phyloP scores from a whole-genome alignment of 2,113 vertebrate species.

The Pristiophorus japonicus region DNA sequence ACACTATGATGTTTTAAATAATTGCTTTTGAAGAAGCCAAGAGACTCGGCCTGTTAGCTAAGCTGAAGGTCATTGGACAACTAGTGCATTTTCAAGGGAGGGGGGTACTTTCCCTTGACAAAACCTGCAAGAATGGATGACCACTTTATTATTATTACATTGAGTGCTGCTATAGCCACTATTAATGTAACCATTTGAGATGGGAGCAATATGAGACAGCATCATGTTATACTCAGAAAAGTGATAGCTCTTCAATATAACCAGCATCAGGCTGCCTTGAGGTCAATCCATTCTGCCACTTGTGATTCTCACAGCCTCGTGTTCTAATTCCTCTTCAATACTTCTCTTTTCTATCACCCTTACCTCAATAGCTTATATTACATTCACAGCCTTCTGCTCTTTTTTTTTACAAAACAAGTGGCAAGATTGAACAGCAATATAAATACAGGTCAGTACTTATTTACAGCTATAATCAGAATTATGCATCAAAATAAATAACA shows the following conservation, averaged over 20 bases:
- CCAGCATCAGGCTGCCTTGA: slow-evolving; percentile 39
- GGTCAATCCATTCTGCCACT: slow-evolving; percentile 46
- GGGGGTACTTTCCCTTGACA: background rate
- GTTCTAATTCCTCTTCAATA: slow-evolving; percentile 47
- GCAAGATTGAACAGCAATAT: background rate
- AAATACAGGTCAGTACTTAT: slow-evolving; percentile 21
- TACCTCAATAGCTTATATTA: slow-evolving; percentile 39
- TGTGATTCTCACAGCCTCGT: slow-evolving; percentile 44
- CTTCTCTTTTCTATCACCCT: slow-evolving; percentile 43
- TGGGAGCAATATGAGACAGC: slow-evolving; percentile 37
- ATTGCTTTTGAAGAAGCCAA: slow-evolving; percentile 34
- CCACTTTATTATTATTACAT: slow-evolving; percentile 45
- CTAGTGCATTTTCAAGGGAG: background rate
- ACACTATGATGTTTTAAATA: slow-evolving; percentile 30
- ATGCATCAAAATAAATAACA: background rate
- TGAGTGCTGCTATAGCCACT: slow-evolving; percentile 41
- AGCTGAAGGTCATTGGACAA: slow-evolving; percentile 23
- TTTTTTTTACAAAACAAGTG: background rate
- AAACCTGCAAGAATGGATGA: slow-evolving; percentile 40
- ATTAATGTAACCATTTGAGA: slow-evolving; percentile 41
- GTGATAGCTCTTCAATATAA: slow-evolving; percentile 41
- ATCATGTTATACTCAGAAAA: slow-evolving; percentile 41
- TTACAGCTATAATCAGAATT: background rate
- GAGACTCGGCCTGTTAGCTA: slow-evolving; percentile 1
- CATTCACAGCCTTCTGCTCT: background rate